A percentile compares a stretch with the other conserved stretches of the same genome.
These are phyloP conservation scores for Suncus etruscus DNA, from an alignment of 2,113 vertebrate species.

Conservation along the genomic window DNA sequence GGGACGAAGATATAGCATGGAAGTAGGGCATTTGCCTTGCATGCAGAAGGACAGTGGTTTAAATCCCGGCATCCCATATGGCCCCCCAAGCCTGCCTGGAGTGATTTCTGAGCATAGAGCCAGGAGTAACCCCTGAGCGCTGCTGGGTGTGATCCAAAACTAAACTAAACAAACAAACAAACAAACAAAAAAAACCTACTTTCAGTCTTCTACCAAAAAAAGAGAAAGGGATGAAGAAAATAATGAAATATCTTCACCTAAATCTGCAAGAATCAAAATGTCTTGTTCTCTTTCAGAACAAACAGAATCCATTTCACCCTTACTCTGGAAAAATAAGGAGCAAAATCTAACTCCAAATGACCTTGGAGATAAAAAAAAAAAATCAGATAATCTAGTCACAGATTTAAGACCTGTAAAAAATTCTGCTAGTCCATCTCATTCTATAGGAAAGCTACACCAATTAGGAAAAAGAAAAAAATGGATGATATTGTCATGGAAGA, in stretches of 20 bases:
- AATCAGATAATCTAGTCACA: slow-evolving; percentile 22
- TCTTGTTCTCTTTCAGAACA: slow-evolving; percentile 66
- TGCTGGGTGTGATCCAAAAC: too few relatives aligned
- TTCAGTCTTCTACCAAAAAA: slow-evolving; percentile 90
- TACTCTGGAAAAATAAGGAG: slow-evolving; percentile 35
- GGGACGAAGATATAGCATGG: too few relatives aligned
- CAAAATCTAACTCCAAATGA: slow-evolving; percentile 45
- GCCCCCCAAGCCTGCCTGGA: too few relatives aligned
- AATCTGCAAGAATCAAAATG: slow-evolving; percentile 83
- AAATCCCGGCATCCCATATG: too few relatives aligned
- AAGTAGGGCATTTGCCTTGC: too few relatives aligned
- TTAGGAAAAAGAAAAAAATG: slow-evolving; percentile 91
- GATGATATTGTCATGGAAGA: slow-evolving; percentile 80
- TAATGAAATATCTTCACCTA: slow-evolving; percentile 80
- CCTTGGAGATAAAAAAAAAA: not conserved
- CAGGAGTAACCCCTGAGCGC: too few relatives aligned
- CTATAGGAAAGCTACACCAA: slow-evolving; percentile 71
- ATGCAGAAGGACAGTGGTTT: too few relatives aligned
- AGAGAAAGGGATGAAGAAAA: slow-evolving; percentile 87
- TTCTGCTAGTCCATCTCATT: slow-evolving; percentile 28
- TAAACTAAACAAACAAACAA: too few relatives aligned
- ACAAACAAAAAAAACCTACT: too few relatives aligned
- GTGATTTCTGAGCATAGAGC: too few relatives aligned
- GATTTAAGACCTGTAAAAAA: slow-evolving; percentile 27
- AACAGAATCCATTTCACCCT: slow-evolving; percentile 52